Evolutionary conservation across 92 coral and sea anemone genomes (phyloP), one percentile per base, ranked within the genome.

Genomic region (Scolanthus callimorphus): DNA sequence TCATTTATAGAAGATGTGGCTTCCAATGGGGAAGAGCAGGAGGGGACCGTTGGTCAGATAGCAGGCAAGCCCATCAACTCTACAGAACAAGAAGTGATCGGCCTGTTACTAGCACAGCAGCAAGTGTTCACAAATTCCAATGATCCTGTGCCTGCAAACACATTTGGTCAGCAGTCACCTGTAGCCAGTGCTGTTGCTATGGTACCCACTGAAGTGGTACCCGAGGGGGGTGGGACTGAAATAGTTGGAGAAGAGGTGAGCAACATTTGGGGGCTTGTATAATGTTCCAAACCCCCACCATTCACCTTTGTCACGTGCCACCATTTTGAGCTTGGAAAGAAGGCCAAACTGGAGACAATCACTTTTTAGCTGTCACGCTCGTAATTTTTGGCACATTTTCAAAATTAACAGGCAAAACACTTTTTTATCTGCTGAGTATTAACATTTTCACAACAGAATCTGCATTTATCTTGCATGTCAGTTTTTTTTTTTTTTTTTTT

Each of bases 1-100:
- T n/a, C 15, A 6, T 6, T 15, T 34, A 34, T 6, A 15, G 41
- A 34, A 34, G 41, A 15, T 34, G 6, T 15, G 15, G 15, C 41
- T 34, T 6, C 6, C 6, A 6, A 6, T 6, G 41, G 41, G 41
- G 17, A 31, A 12, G 34, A 30, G 27, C 39, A 20, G 6, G 54
- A 57, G 19, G 31, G 47, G 11, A 41, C 39, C 61, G 78, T 82
- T 60, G 80, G 79, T 70, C 90, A 87, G 41, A 66, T 82, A 1
- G 70, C 86, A 19, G 90, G 84, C 30, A 90, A 87, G 52, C 83
- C 86, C 51, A 83, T 87, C 80, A 87, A 78, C 55, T 78, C 90
- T 27, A 80, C 96, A 13, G 90, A 87, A 57, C 96, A 87, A 57
- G 96, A 87, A 37, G 88, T 86, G 30, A 80, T 88, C 39, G 96